phyloP scores from a whole-genome alignment of 1,140 invertebrate species.

The Drosophila jambulina region DNA sequence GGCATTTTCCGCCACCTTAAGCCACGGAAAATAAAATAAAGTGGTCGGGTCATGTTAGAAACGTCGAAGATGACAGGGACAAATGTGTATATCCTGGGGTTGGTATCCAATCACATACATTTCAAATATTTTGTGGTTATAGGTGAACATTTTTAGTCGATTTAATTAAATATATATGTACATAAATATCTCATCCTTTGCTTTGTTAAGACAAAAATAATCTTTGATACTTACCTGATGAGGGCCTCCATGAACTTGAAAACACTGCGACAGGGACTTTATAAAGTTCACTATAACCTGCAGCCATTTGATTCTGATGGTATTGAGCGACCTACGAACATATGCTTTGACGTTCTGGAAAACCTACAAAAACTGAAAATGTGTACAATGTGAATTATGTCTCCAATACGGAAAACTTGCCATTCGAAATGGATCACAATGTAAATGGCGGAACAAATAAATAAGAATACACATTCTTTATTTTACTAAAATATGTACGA shows the following conservation, averaged over 20 bases:
- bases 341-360: neutral
- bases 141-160: neutral
- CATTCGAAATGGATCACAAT: neutral
- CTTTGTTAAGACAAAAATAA: neutral
- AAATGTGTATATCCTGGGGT: conserved; percentile 44
- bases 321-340: neutral
- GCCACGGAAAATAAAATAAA: neutral
- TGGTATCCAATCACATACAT: neutral
- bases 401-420: neutral
- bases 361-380: neutral
- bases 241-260: fast-evolving
- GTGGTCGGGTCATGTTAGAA: conserved; percentile 19
- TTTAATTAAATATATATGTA: neutral
- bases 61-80: conserved; percentile 7
- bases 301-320: neutral
- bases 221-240: neutral
- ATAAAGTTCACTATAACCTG: neutral
- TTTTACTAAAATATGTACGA: conserved; percentile 68
- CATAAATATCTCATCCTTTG: neutral
- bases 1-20: neutral
- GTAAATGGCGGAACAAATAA: neutral
- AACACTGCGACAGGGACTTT: neutral
- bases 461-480: neutral
- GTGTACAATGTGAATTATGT: neutral
- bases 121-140: neutral